Base-by-base conservation (phyloP, 2,113 vertebrate species). In the Etia nguti region DNA sequence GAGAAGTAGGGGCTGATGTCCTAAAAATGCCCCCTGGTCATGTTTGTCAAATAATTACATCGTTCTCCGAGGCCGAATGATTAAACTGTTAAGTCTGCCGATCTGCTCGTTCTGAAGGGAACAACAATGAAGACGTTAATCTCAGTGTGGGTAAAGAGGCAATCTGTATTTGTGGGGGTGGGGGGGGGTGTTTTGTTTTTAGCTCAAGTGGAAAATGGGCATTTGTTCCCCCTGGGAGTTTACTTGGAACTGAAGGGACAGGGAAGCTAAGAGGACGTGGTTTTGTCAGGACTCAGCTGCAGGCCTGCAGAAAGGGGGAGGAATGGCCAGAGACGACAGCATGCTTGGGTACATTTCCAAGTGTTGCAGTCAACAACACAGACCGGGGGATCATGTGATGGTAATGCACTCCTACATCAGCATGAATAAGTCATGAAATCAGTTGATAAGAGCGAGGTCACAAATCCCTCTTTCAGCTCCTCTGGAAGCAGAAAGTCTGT, bases 361-460 rank as follows among this genome's bases (percentile, higher is more conserved):
- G 80, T 4, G 24, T 43, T 85, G 15, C 4, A 60, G 54, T 81
- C 29, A 4, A 79, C 50, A 62, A 68, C 12, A 10, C 82, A 83
- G 81, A 68, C 80, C 9, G 60, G 4, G 34, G 59, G 31, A 80
- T 89, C 90, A 87, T 46, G 89, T 87, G 93, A 90, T 81, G 88
- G 82, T 73, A 82, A 89, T 81, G 79, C 6, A 84, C 92, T 94
- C 93, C 93, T 80, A 93, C 93, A 50, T 92, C 83, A 68, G n/a
- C 88, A 92, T 93, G 93, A 93, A 95, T 94, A 87, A 93, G 80
- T 90, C 93, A 95, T 93, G 91, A 94, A 90, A 90, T 80, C 81
- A 26, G 70, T 41, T 81, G 82, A 92, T 70, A 55, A 87, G 80
- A 85, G 86, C 82, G 62, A 79, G 86, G 80, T 68, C 82, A 93